Conservation (phyloP, 1,140 invertebrate species). For the Bombus ignitus region DNA sequence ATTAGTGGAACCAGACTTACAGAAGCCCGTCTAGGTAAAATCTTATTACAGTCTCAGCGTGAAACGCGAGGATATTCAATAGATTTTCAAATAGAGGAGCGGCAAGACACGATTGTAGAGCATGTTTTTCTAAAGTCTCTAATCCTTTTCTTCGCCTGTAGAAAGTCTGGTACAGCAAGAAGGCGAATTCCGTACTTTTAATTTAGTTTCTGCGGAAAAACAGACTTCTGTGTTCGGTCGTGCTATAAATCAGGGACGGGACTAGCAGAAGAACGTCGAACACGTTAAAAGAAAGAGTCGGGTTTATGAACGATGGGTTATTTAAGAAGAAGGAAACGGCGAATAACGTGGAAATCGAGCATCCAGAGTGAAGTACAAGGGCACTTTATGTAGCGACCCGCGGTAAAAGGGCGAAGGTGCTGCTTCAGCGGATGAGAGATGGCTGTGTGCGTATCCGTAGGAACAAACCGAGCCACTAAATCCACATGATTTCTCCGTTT, state of each 20-base stretch:
- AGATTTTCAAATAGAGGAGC: background rate
- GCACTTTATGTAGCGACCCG: conserved; percentile 49
- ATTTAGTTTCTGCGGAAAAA: background rate
- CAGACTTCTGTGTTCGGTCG: background rate
- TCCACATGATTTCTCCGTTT: conserved; percentile 60
- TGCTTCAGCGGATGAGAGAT: conserved; percentile 61
- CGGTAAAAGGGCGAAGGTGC: conserved; percentile 43
- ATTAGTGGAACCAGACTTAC: background rate
- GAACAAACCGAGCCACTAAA: conserved; percentile 65
- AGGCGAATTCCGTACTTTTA: background rate
- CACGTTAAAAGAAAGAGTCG: background rate
- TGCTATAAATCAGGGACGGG: background rate
- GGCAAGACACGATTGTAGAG: background rate
- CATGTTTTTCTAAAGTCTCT: background rate
- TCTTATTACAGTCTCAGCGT: background rate
- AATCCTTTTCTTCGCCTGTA: no score
- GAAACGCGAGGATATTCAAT: background rate
- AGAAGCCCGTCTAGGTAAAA: background rate
- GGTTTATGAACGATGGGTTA: background rate
- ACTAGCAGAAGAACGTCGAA: background rate
- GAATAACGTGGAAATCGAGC: conserved; percentile 63
- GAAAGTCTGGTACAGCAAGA: no score
- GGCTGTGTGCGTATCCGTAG: conserved; percentile 48
- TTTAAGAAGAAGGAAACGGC: conserved; percentile 43
- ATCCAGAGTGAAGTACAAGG: conserved; percentile 53